Percentiles rank a stretch among this genome's conserved stretches.
Conservation (phyloP, 30 jellyfish, hydroid and myxozoan species). For the Aurelia coerulea region DNA sequence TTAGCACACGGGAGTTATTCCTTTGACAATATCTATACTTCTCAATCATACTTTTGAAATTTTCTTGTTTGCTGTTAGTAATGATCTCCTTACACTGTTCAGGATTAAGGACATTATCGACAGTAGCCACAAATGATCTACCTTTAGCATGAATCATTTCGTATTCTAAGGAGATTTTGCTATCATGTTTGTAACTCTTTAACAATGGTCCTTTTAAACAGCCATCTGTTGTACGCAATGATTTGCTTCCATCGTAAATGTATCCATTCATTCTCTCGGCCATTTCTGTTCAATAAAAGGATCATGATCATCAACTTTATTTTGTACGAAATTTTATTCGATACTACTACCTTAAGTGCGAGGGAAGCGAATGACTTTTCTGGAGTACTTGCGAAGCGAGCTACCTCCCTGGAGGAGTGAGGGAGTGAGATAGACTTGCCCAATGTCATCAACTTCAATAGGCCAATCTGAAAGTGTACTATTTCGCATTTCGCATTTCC, state of each 20-base stretch:
- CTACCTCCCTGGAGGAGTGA: too few species aligned
- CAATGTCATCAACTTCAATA: too few species aligned
- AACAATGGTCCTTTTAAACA: conserved; percentile 14
- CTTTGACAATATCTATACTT: neutral
- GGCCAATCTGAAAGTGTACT: too few species aligned
- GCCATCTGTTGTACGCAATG: conserved; percentile 27
- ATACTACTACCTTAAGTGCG: too few species aligned
- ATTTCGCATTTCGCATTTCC: too few species aligned
- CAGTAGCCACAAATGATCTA: conserved; percentile 29
- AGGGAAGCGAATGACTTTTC: too few species aligned
- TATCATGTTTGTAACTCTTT: neutral
- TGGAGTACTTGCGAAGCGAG: too few species aligned
- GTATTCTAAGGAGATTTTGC: neutral
- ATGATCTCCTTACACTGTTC: conserved; percentile 38
- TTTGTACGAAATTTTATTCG: too few species aligned
- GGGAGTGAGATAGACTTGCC: too few species aligned
- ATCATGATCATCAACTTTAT: too few species aligned
- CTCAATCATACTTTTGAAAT: conserved; percentile 11
- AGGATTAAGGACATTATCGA: conserved; percentile 16
- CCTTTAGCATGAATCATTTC: conserved; percentile 4
- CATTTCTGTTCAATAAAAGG: too few species aligned
- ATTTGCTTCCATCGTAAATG: conserved; percentile 15
- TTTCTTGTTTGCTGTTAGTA: neutral
- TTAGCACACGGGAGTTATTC: conserved; percentile 51
- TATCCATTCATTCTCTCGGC: neutral